Conservation (phyloP, 2,888 invertebrate species). For the Pseudeuparius sepicola region DNA sequence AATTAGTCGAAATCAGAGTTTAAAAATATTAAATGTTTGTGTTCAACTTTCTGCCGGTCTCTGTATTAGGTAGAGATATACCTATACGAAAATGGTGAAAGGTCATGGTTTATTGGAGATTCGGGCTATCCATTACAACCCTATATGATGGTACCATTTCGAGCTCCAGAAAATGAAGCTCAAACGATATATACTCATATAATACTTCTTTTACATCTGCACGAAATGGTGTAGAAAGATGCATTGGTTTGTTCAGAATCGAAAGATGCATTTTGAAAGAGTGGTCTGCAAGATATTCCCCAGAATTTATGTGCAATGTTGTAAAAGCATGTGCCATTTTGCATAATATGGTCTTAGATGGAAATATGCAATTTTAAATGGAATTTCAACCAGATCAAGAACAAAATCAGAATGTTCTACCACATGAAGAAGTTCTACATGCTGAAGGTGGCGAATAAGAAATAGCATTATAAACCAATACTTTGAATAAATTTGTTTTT, state of each 20-base stretch:
- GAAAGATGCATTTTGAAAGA: conserved; percentile 11
- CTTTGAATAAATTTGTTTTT: no score
- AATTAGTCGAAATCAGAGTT: no score
- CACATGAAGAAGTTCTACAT: no score
- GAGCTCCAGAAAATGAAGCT: conserved; percentile 1
- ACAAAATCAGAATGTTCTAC: no score
- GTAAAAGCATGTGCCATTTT: conserved; percentile 11
- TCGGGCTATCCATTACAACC: conserved; percentile 13
- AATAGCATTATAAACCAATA: no score
- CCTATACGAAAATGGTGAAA: conserved; percentile 4
- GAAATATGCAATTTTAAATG: no score
- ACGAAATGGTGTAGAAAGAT: conserved; percentile 11
- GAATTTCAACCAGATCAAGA: no score
- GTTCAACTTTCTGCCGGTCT: no score
- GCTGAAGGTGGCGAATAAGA: no score
- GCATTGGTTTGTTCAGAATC: conserved; percentile 14
- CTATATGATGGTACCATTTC: conserved; percentile 9
- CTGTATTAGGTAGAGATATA: no score
- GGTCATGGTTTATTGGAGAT: conserved; percentile 13
- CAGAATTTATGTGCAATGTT: conserved; percentile 7
- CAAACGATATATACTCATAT: conserved; percentile 8
- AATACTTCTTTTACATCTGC: conserved; percentile 6
- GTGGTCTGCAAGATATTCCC: conserved; percentile 8
- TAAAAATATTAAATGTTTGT: no score
- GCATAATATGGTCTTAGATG: conserved; percentile 12